Base-by-base conservation (phyloP, 2,888 invertebrate genomes). In the Colostygia pectinataria region DNA sequence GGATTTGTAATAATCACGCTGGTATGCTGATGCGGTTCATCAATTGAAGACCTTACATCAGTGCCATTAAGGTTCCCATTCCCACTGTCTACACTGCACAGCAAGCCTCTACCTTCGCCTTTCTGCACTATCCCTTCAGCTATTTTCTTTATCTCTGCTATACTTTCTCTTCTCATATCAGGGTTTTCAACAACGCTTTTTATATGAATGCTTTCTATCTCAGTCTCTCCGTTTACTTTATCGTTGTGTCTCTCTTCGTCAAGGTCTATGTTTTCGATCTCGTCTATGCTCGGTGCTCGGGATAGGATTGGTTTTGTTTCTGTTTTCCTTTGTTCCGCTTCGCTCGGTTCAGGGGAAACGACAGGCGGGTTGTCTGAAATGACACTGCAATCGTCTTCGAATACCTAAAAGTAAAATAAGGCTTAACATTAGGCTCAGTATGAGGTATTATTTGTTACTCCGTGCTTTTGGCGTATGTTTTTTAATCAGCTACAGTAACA, bases 1-100 rank as follows among this genome's bases (percentile, higher is more conserved):
- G 94, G 93, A 66, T 94, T 93, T 0, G 94, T 94, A 5, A 95
- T 92, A 53, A 94, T 94, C 1, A 95, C 94, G 60, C 93, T 93
- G 4, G 93, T 92, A 53, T 90, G 91, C 55, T 83, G 83, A 20
- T 74, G 86, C 2, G 76, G 64, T 47, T 86, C 86, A 48, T 89
- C 85, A 20, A 83, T 52, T 0, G 84, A 82, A 0, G 81, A 76
- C 59, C 77, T 77, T 48, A 77, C 55, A 45, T 90, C 82, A 53
- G 63, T 79, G 6, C 91, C 85, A 49, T 88, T 83, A 29, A 80
- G 45, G 61, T 84, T 82, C 15, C 74, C 62, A 71, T 83, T 83
- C 1, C 71, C 87, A 65, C 90, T 90, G 58, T 90, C 90, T 27
- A 90, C 83, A 57, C 90, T 90, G 58, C 89, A 88, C 4, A 90